Base-by-base conservation (phyloP, 2,113 vertebrate species). In the Chitala chitala region DNA sequence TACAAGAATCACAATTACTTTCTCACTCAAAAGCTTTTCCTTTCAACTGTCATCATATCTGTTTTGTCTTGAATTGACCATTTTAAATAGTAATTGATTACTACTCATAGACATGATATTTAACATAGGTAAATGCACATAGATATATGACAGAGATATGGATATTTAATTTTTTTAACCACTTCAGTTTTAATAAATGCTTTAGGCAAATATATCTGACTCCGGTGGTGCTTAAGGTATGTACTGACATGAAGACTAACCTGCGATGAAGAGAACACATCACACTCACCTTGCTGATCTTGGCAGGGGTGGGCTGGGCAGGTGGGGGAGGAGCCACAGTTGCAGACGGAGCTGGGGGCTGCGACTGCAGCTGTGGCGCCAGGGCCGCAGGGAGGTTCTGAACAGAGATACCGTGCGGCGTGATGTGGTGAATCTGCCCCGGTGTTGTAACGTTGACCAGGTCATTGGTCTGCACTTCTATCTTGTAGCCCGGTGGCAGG, bases 391-490 rank as follows among this genome's bases (percentile, higher is more conserved):
- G 84, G 74, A 91, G 83, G 81, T 88, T 92, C 81, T 98, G 96
- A 12, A 98, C 94, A 69, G 97, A 95, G 76, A 98, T 89, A 72
- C 95, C 95, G 0, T 98, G 96, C 1, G 96, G 93, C 5, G 94
- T 96, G 85, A 99, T 98, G 88, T 99, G 96, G 82, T 98, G 97
- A 77, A 98, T 96, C 87, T 99, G 96, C 33, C 95, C 94, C 0
- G 97, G 97, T 0, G 95, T 98, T 3, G 96, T 99, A 79, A 99
- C 96, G 0, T 98, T 99, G 81, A 99, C 96, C 84, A 96, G 89
- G 75, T 99, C 96, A 1, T 99, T 99, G 4, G 95, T 97, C 85
- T 99, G 96, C 83, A 99, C 94, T 85, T 99, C 97, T 0, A 99
- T 99, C 87, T 99, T 99, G 84, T 99, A 99, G 68, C 97, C 97